Percentiles rank a stretch among this genome's conserved stretches.
Evolutionary conservation across 2,888 invertebrate genomes (phyloP).

Genomic region (Gymnosoma rotundatum): DNA sequence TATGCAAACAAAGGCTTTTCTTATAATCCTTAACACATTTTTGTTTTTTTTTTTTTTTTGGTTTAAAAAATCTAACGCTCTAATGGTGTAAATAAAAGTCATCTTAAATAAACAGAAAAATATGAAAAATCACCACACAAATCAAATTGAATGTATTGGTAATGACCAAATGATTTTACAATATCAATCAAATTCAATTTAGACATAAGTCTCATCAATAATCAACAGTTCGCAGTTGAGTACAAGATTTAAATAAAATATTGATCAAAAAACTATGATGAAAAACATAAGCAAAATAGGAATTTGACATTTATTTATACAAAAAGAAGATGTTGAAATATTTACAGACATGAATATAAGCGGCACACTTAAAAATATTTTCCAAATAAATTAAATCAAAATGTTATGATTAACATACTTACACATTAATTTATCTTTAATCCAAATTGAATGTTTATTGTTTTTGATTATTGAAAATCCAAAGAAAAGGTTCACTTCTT

Average conservation of each 20-base stretch:
- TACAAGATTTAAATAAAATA: constrained; percentile 19
- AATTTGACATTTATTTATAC: constrained; percentile 18
- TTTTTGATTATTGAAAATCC: too few relatives aligned
- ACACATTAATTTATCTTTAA: too few relatives aligned
- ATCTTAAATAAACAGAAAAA: background rate
- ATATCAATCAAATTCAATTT: constrained; percentile 59
- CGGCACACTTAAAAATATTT: background rate
- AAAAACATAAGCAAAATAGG: background rate
- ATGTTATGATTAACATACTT: too few relatives aligned
- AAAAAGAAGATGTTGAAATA: background rate
- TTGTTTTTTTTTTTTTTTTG: background rate
- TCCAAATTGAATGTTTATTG: too few relatives aligned
- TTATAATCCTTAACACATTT: constrained; percentile 43
- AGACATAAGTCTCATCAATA: constrained; percentile 39
- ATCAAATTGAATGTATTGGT: constrained; percentile 54
- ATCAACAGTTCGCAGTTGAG: constrained; percentile 27
- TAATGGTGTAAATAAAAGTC: constrained; percentile 8
- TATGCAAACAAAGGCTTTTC: constrained; percentile 36
- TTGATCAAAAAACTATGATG: background rate
- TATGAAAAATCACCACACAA: constrained; percentile 40
- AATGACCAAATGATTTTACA: constrained; percentile 55
- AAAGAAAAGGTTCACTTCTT: too few relatives aligned
- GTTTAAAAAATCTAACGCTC: background rate
- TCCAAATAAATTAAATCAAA: too few relatives aligned
- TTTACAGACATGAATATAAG: too few relatives aligned